These are phyloP conservation scores for Pyrocephalus nanus DNA, from an alignment of 2,797 vertebrate species.

Conservation along the genomic window DNA sequence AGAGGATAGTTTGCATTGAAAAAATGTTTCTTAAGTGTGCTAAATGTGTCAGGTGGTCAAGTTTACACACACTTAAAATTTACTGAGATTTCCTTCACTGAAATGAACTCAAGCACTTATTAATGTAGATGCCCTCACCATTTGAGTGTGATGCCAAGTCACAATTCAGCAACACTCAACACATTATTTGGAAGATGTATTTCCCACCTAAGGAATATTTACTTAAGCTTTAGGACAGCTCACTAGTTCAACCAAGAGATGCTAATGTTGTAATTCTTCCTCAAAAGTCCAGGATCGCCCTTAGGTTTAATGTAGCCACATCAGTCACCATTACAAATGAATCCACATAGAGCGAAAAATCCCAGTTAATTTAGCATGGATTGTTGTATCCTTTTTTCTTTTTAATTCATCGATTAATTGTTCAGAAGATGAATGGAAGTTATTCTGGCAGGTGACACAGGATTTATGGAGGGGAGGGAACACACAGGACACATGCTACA, in stretches of 20 bases:
- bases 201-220: constrained; percentile 1
- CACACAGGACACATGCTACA: background rate
- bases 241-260: background rate
- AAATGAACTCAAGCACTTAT: background rate
- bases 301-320: background rate
- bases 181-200: background rate
- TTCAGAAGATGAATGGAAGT: constrained; percentile 13
- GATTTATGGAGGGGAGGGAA: background rate
- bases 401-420: background rate
- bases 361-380: background rate
- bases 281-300: background rate
- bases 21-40: background rate
- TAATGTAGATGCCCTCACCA: background rate
- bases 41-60: background rate
- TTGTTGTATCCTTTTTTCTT: background rate
- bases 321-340: background rate
- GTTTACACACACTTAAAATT: background rate
- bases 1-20: background rate
- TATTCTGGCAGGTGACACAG: background rate
- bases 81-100: background rate
- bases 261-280: background rate
- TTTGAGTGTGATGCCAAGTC: background rate
- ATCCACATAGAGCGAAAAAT: background rate
- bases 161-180: background rate
- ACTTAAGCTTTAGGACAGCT: background rate